Evolutionary conservation across 2,888 invertebrate species (phyloP).

Genomic region (Eurytoma californica): DNA sequence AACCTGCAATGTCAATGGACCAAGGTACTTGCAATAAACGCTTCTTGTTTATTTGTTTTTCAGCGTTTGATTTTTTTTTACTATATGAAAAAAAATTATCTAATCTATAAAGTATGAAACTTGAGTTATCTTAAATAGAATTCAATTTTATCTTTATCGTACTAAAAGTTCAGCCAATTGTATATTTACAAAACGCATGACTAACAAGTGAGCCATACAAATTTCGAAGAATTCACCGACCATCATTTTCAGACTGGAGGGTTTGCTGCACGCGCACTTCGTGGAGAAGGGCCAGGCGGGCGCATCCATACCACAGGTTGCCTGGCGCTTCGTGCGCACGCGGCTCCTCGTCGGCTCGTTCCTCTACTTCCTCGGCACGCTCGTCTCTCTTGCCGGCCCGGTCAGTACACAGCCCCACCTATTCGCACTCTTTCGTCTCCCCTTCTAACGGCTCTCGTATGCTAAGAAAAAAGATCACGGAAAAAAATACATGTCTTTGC

Average conservation of each 20-base stretch:
- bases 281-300: slow-evolving; percentile 72
- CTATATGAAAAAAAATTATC: too few relatives aligned
- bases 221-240: background rate
- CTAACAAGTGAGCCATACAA: background rate
- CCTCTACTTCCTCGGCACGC: slow-evolving; percentile 72
- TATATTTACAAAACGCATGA: too few relatives aligned
- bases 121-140: too few relatives aligned
- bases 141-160: too few relatives aligned
- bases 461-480: background rate
- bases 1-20: slow-evolving; percentile 74
- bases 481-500: background rate
- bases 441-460: background rate
- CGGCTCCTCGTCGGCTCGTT: slow-evolving; percentile 73
- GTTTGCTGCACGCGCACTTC: slow-evolving; percentile 76
- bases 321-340: slow-evolving; percentile 75
- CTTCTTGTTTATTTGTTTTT: slow-evolving; percentile 33
- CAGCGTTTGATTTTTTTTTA: too few relatives aligned
- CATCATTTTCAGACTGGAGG: slow-evolving; percentile 71
- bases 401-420: slow-evolving; percentile 70
- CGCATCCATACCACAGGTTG: slow-evolving; percentile 74
- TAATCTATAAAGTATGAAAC: too few relatives aligned
- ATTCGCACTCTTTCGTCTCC: too few relatives aligned
- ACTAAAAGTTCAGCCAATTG: background rate
- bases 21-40: slow-evolving; percentile 75
- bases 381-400: slow-evolving; percentile 76